phyloP scores from a whole-genome alignment of 2,797 vertebrate species.

The Cossypha polioptera region DNA sequence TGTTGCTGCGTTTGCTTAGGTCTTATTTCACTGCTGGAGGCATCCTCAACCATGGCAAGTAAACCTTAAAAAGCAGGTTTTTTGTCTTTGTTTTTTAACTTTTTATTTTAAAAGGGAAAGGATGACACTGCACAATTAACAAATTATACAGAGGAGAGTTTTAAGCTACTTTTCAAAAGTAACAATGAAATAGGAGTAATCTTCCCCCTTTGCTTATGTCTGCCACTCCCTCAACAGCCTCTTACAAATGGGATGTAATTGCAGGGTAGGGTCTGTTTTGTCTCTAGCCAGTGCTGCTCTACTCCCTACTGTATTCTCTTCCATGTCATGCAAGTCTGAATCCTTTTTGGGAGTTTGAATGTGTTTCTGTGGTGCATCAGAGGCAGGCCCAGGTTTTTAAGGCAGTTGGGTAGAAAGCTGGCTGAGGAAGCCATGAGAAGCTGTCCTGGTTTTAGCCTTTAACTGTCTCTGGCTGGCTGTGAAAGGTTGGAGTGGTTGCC shows the following conservation, averaged over 20 bases:
- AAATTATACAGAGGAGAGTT: not conserved
- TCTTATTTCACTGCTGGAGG: not conserved
- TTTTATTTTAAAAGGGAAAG: not conserved
- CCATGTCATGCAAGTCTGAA: not conserved
- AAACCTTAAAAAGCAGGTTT: not conserved
- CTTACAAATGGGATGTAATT: not conserved
- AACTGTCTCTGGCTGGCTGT: not conserved
- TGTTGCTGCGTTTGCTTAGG: not conserved
- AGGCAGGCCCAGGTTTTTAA: not conserved
- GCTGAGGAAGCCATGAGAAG: not conserved
- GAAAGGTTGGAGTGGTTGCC: not conserved
- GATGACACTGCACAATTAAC: rapidly evolving
- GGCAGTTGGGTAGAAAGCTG: not conserved
- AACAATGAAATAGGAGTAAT: not conserved
- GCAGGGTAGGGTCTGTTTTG: not conserved
- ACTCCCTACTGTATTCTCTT: not conserved
- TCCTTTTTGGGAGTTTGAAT: not conserved
- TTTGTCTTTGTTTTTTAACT: not conserved
- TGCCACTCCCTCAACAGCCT: not conserved
- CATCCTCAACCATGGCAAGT: not conserved
- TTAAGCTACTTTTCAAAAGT: not conserved
- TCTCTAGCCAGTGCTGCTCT: not conserved
- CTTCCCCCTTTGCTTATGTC: not conserved
- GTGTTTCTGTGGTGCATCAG: not conserved
- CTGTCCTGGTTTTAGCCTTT: not conserved